Evolutionary conservation across 1,140 invertebrate genomes (phyloP).

Genomic region (Leptonema lineaticorne): DNA sequence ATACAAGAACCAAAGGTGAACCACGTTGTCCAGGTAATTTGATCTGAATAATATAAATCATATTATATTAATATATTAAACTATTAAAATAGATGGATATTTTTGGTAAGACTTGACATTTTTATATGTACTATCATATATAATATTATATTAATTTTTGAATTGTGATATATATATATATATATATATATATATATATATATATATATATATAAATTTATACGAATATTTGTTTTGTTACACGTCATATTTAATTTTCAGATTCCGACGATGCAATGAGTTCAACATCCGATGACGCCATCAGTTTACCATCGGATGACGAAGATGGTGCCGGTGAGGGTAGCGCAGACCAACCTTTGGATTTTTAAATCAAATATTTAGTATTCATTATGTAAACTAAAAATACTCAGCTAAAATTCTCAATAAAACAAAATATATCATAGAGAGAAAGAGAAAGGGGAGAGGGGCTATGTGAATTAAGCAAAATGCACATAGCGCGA

Average conservation of each 20-base stretch:
- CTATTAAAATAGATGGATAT: no score
- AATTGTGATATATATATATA: no score
- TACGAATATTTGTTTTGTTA: constrained; percentile 32
- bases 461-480: not conserved
- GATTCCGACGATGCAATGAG: no score
- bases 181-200: not conserved
- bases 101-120: no score
- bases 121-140: no score
- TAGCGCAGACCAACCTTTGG: constrained; percentile 74
- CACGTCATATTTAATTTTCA: no score
- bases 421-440: not conserved
- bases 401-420: constrained; percentile 12
- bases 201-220: not conserved
- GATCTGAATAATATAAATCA: no score
- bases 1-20: constrained; percentile 79
- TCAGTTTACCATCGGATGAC: constrained; percentile 62
- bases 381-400: constrained; percentile 24
- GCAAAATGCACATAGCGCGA: constrained; percentile 13
- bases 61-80: no score
- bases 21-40: constrained; percentile 79
- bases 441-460: not conserved
- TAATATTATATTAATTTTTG: no score
- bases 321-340: constrained; percentile 73
- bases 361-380: constrained; percentile 61
- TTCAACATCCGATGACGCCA: constrained; percentile 58